Percentiles rank a stretch among this genome's conserved stretches.
Conservation (phyloP, 2,888 invertebrate species). For the Parapristionchus giblindavisi region DNA sequence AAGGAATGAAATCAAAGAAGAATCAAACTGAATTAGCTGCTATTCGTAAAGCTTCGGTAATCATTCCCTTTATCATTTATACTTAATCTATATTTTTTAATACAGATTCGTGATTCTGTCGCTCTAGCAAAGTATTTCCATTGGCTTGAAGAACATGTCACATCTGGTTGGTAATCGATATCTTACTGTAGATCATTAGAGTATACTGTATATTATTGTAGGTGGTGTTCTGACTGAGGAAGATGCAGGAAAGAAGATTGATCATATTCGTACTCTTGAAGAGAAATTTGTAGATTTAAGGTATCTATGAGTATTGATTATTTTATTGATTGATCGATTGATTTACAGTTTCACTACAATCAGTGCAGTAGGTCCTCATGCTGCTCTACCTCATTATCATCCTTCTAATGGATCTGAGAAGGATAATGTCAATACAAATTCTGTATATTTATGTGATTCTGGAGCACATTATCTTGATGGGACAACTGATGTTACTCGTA, state of each 20-base stretch:
- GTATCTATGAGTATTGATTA: too few species aligned
- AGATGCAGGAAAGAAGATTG: constrained; percentile 73
- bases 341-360: constrained; percentile 89
- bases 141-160: constrained; percentile 83
- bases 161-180: constrained; percentile 49
- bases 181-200: too few species aligned
- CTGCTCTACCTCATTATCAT: constrained; percentile 90
- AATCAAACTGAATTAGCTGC: constrained; percentile 83
- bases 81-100: too few species aligned
- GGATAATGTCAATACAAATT: constrained; percentile 65
- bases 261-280: constrained; percentile 80
- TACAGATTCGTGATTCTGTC: constrained; percentile 79
- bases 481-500: constrained; percentile 93
- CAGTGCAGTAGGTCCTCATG: constrained; percentile 89
- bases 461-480: constrained; percentile 93
- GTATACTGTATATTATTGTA: too few species aligned
- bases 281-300: constrained; percentile 83
- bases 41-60: constrained; percentile 71
- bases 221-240: constrained; percentile 76
- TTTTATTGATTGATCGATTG: too few species aligned
- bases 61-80: too few species aligned
- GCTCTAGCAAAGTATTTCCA: constrained; percentile 84
- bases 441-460: constrained; percentile 91
- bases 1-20: constrained; percentile 86
- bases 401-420: constrained; percentile 69